Conservation (phyloP, 2,888 invertebrate species). For the Plebejus anna region DNA sequence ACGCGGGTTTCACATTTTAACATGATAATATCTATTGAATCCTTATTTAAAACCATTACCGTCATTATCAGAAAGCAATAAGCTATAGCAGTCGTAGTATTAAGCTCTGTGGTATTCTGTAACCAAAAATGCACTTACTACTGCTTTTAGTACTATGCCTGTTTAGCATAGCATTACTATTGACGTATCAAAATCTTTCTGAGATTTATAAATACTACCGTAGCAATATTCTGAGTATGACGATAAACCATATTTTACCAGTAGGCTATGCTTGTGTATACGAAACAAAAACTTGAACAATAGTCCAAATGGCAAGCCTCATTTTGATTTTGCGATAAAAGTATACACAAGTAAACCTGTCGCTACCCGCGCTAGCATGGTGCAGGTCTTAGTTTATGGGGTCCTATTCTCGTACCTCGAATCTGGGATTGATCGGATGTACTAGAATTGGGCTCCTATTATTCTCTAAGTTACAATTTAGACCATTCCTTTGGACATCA, state of each 20-base stretch:
- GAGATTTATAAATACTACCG: not conserved
- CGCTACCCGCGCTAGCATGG: constrained; percentile 33
- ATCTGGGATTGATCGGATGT: not conserved
- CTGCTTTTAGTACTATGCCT: not conserved
- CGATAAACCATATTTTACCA: constrained; percentile 2
- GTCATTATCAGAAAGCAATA: not conserved
- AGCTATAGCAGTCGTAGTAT: not conserved
- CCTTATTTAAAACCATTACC: not conserved
- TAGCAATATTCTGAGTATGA: constrained; percentile 1
- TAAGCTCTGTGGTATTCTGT: not conserved
- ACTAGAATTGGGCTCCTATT: constrained; percentile 3
- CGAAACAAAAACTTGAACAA: constrained; percentile 26
- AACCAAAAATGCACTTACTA: not conserved
- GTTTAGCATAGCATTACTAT: constrained; percentile 1
- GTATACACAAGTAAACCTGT: constrained; percentile 23
- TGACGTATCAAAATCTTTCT: not conserved
- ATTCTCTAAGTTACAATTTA: constrained; percentile 52
- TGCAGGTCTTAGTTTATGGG: constrained; percentile 32
- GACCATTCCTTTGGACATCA: constrained; percentile 94
- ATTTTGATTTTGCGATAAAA: constrained; percentile 23
- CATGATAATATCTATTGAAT: not conserved
- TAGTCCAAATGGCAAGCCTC: constrained; percentile 28
- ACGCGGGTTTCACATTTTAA: not conserved
- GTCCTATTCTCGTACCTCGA: not conserved
- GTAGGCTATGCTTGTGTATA: constrained; percentile 20